Evolutionary conservation across 1,140 invertebrate species (phyloP), one percentile per base, ranked within the genome.

Genomic region (Propsilocerus akamusi): DNA sequence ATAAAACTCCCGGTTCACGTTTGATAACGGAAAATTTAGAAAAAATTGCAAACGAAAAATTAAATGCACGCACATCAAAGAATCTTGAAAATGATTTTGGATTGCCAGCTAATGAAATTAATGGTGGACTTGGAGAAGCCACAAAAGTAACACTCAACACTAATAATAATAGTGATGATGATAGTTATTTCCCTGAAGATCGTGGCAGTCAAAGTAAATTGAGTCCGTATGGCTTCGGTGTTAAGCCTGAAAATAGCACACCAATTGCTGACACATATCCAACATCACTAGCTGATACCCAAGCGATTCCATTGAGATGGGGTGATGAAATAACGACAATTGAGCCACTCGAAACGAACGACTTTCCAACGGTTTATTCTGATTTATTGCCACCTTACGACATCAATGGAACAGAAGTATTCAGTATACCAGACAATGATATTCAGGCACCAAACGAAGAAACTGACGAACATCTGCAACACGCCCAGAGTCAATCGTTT

Each of bases 181-280:
- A 64, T 3, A 68, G 62, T 55, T 70, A 72, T 50, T 70, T 70
- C 49, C 68, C 69, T 5, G 54, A 54, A 24, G 57, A 57, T 46
- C 54, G 55, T 8, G 53, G 55, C 10, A 46, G 51, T 64, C 65
- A 17, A 37, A 58, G 22, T 52, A 55, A 49, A 49, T 51, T 46
- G 52, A 57, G 58, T 17, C 59, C 59, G 23, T 69, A 68, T 51
- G 65, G 67, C 12, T 59, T 53, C 46, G 59, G 55, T 24, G 51
- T 60, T 24, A 57, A 60, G 25, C 56, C 59, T 2, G 53, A 52
- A 14, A 58, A 65, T 24, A 57, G 57, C 12, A 61, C 61, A 56
- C 60, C 64, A 28, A 56, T 67, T 14, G 65, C 55, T 47, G 64
- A 50, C 26, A 65, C 59, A 57, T 56, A 17, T 67, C 66, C 25